Evolutionary conservation across 2,113 vertebrate species (phyloP), one percentile per base, ranked within the genome.

Genomic region (Sciurus niger): DNA sequence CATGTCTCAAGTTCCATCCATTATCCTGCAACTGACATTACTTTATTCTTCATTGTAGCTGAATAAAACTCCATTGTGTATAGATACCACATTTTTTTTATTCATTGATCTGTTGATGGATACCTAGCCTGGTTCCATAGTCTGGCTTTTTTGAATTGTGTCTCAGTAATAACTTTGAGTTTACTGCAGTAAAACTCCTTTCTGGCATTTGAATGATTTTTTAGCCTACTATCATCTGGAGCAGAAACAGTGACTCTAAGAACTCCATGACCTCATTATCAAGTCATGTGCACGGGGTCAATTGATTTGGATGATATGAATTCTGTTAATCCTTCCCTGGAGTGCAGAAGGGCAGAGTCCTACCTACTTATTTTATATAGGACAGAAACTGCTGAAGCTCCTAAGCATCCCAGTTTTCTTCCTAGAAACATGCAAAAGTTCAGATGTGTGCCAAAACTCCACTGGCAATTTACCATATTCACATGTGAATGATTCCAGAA

Each of bases 321-420:
- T 90, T 95, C 78, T 76, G 30, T 76, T 86, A 37, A 78, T 73
- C 14, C 80, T 82, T 90, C 72, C 58, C 89, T 87, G 58, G 63
- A 90, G 51, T 34, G 25, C 79, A 48, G 7, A 53, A 68, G 14
- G 20, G 28, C 67, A 89, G 78, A 96, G 68, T 37, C 51, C 40
- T 43, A 28, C 8, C 72, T 43, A 84, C 10, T 92, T 83, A 68
- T 48, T 94, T 90, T 80, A 74, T 13, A 79, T 7, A 85, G 43
- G 73, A 89, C 17, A n/a, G 67, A 97, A 76, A 70, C 10, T 43
- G 22, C 48, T 43, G 24, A 5, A 43, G 83, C 5, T 86, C 12
- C 74, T 63, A 40, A 60, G 37, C 46, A 84, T 34, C n/a, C 16
- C 3, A 63, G 18, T 34, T 90, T 91, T 82, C 51, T 93, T 87